Conservation (phyloP, 1,140 invertebrate genomes). For the Drosophila hydei region DNA sequence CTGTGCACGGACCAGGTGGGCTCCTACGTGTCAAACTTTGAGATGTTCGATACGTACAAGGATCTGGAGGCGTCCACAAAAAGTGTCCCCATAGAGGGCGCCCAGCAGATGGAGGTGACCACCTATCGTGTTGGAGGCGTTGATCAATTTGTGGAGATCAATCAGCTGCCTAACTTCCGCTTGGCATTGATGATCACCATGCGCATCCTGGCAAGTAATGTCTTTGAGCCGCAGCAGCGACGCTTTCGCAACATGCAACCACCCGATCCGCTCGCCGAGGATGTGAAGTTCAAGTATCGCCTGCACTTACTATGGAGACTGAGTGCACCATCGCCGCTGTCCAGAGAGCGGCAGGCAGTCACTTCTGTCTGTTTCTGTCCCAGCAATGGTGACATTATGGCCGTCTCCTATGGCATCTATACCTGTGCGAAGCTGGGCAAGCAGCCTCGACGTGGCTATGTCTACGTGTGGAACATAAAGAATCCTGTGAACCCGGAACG, state of each 20-base stretch:
- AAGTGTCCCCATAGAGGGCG: slow-evolving; percentile 84
- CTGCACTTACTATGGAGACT: slow-evolving; percentile 88
- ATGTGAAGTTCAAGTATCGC: slow-evolving; percentile 87
- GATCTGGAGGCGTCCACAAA: slow-evolving; percentile 79
- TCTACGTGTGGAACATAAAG: slow-evolving; percentile 93
- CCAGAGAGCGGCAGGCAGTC: slow-evolving; percentile 82
- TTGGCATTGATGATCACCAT: slow-evolving; percentile 87
- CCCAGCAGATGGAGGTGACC: slow-evolving; percentile 75
- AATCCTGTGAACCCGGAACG: slow-evolving; percentile 93
- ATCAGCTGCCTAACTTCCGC: slow-evolving; percentile 84
- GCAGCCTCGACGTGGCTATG: slow-evolving; percentile 40
- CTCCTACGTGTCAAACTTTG: slow-evolving; percentile 89
- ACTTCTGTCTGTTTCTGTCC: slow-evolving; percentile 87
- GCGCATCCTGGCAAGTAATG: slow-evolving; percentile 88
- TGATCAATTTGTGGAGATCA: slow-evolving; percentile 76
- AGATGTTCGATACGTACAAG: slow-evolving; percentile 89
- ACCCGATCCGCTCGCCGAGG: slow-evolving; percentile 86
- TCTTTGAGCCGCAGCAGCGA: slow-evolving; percentile 87
- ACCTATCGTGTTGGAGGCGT: slow-evolving; percentile 76
- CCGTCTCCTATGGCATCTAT: slow-evolving; percentile 89
- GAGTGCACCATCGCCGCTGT: slow-evolving; percentile 36
- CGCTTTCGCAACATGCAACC: slow-evolving; percentile 87
- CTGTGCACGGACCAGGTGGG: slow-evolving; percentile 85
- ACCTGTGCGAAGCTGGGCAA: slow-evolving; percentile 44
- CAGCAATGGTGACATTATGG: slow-evolving; percentile 87